Evolutionary conservation across 2,888 invertebrate genomes (phyloP), one percentile per base, ranked within the genome.

Genomic region (Drosophila vallismaia): DNA sequence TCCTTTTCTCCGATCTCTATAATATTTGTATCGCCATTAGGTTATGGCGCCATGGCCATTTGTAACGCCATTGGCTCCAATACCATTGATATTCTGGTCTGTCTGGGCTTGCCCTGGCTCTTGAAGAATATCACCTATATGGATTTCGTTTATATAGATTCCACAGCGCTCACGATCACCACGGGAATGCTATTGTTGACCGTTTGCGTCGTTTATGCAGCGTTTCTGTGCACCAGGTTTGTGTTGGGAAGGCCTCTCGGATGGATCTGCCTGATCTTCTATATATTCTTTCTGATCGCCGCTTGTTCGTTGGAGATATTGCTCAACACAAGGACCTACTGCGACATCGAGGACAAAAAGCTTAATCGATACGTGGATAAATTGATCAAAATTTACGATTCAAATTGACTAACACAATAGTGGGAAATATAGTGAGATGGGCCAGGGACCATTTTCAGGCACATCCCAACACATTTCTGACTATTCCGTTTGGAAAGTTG

Each of bases 61-160:
- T 96, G 96, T 89, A 97, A 97, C 91, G 96, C 97, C 0, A 95
- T 97, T 72, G 97, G 97, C 46, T 97, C 97, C 4, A 97, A 97
- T 89, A 97, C 97, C 0, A 97, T 97, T 89, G 97, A 97, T 89
- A 96, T 97, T 74, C 92, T 97, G 9, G 92, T 97, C 36, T 97
- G 97, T 87, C 92, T 97, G 67, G 97, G 97, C 0, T 91, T 97
- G 7, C 97, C 97, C 0, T 97, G 97, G 97, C 93, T 97, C 42
- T 95, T 97, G 74, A 96, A 96, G 90, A 95, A 95, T 0, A 94
- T 95, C 0, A 94, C 96, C 60, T 93, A 95, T 72, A 95, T 95
- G 3, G 94, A 95, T 0, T 93, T 94, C 66, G 93, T 94, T 89
- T 94, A 94, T 78, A 96, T 98, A 85, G 96, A 96, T 90, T 97